phyloP scores from a whole-genome alignment of 1,140 invertebrate species.

The Bombus huntii region DNA sequence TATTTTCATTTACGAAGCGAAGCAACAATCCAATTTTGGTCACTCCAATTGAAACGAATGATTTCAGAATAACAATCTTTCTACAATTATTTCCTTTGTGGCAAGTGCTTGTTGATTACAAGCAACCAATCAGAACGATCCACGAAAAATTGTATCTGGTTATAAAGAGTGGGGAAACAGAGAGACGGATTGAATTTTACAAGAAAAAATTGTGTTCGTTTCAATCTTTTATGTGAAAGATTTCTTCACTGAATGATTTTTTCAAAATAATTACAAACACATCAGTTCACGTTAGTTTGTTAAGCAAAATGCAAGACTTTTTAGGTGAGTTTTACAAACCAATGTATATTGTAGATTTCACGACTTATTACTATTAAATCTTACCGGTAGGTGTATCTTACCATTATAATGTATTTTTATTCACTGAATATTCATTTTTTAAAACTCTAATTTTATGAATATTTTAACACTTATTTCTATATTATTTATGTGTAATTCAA shows the following conservation, averaged over 20 bases:
- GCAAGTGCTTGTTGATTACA: slow-evolving; percentile 45
- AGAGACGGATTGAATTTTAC: slow-evolving; percentile 63
- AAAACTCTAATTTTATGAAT: not conserved
- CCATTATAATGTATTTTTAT: slow-evolving; percentile 12
- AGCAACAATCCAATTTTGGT: not conserved
- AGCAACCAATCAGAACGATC: slow-evolving; percentile 76
- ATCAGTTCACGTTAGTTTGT: not conserved
- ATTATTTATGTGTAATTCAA: slow-evolving; percentile 15
- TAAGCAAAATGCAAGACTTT: slow-evolving; percentile 43
- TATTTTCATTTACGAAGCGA: not conserved
- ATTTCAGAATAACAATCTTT: not conserved
- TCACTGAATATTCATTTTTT: not conserved
- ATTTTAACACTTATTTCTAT: not conserved
- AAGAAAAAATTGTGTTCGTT: slow-evolving; percentile 56
- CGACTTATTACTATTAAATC: not conserved
- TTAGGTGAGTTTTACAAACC: slow-evolving; percentile 38
- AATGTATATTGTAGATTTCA: not conserved
- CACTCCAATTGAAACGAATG: not conserved
- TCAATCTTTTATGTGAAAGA: slow-evolving; percentile 17
- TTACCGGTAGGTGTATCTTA: slow-evolving; percentile 18
- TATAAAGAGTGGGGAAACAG: slow-evolving; percentile 25
- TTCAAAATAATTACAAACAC: not conserved
- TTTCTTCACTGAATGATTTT: slow-evolving; percentile 10
- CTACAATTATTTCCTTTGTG: slow-evolving; percentile 22
- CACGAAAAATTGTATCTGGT: slow-evolving; percentile 75